Evolutionary conservation across 2,113 vertebrate species (phyloP).

Genomic region (Ailuropoda melanoleuca): DNA sequence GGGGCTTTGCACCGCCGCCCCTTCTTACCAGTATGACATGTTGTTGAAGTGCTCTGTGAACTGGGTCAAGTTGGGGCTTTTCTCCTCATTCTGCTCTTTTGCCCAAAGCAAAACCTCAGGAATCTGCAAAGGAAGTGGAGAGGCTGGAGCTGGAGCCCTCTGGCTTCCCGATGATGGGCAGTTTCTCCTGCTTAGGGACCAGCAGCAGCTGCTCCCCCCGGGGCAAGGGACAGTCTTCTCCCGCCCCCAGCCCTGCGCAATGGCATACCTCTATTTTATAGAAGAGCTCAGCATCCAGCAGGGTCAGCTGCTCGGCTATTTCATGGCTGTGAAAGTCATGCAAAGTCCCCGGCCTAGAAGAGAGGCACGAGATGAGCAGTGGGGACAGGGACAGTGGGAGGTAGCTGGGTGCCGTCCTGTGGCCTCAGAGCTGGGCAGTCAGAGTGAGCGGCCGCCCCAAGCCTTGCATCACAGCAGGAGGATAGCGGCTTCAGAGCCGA

Average conservation of each 20-base stretch:
- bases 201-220: not conserved
- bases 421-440: not conserved
- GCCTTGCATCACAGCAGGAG: not conserved
- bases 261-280: conserved; percentile 95
- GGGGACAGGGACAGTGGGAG: accelerated
- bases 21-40: conserved; percentile 98
- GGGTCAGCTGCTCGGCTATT: conserved; percentile 97
- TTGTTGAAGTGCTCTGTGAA: conserved; percentile 99
- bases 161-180: accelerated
- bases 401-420: accelerated
- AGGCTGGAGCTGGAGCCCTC: not conserved
- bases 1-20: accelerated
- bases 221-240: not conserved
- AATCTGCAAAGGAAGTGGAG: conserved; percentile 85
- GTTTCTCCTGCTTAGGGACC: not conserved
- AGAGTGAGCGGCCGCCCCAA: too few species aligned
- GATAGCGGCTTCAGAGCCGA: accelerated
- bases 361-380: accelerated
- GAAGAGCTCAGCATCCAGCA: conserved; percentile 97
- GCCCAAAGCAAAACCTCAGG: conserved; percentile 99
- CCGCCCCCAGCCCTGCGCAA: not conserved
- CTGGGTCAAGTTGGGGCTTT: conserved; percentile 98
- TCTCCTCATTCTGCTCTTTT: conserved; percentile 99
- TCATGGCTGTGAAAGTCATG: conserved; percentile 99
- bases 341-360: conserved; percentile 93